Conservation (phyloP, 30 jellyfish, hydroid and myxozoan species). For the Hydractinia symbiolongicarpus region DNA sequence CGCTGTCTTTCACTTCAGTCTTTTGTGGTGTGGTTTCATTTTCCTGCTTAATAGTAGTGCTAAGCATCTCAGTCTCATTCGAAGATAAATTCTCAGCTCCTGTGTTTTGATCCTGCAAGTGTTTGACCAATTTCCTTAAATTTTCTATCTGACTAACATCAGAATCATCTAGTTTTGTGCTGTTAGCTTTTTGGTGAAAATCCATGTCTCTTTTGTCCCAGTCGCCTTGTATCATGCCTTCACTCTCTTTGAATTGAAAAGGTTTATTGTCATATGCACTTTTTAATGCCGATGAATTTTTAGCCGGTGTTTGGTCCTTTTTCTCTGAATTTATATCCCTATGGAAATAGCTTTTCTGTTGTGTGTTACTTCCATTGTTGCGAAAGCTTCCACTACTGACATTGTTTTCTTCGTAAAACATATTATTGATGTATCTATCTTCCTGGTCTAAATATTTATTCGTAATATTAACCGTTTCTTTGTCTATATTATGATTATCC, state of each 20-base stretch:
- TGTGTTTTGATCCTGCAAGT: slow-evolving; percentile 19
- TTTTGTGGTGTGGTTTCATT: neutral
- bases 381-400: neutral
- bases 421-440: slow-evolving; percentile 15
- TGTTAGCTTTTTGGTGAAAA: slow-evolving; percentile 9
- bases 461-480: neutral
- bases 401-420: slow-evolving; percentile 20
- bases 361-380: neutral
- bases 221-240: slow-evolving; percentile 8
- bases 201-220: slow-evolving; percentile 29
- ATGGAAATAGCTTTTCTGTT: neutral
- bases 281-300: neutral
- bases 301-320: slow-evolving; percentile 3
- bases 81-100: neutral
- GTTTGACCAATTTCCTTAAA: slow-evolving; percentile 20
- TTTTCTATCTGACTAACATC: slow-evolving; percentile 22
- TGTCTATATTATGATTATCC: neutral
- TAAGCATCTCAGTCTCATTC: neutral
- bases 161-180: neutral
- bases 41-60: neutral
- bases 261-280: neutral
- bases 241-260: neutral
- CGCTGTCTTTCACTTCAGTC: neutral
- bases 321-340: neutral
- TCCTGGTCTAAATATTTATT: slow-evolving; percentile 16